phyloP scores from a whole-genome alignment of 37 sponge, comb jelly and placozoan species.

The Cliona cf. orientalis region DNA sequence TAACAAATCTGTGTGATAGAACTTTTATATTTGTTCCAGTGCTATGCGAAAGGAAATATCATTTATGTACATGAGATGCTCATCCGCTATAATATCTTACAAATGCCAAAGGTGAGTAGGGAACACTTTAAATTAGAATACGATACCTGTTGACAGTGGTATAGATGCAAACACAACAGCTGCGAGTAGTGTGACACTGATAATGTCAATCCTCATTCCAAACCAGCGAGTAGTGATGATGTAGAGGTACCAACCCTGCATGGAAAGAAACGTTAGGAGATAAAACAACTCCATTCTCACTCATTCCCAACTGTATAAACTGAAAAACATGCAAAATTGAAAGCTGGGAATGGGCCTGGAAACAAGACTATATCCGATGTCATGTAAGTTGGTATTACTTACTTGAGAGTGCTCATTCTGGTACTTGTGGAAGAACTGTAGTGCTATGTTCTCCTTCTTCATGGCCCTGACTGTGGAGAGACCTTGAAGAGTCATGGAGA shows the following conservation, averaged over 20 bases:
- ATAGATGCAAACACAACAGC: constrained; percentile 55
- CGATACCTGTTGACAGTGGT: constrained; percentile 28
- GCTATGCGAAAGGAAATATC: no score
- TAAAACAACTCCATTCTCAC: no score
- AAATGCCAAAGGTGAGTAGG: no score
- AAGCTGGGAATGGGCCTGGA: background rate
- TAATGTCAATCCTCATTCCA: constrained; percentile 70
- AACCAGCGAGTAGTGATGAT: constrained; percentile 69
- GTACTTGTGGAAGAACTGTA: constrained; percentile 40
- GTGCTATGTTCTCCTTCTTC: constrained; percentile 12
- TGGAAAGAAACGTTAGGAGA: no score
- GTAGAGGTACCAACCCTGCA: constrained; percentile 65
- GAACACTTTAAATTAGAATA: no score
- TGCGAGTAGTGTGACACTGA: constrained; percentile 53
- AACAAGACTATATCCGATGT: background rate
- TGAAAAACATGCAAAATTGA: background rate
- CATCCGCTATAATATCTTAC: no score
- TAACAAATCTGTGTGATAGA: background rate
- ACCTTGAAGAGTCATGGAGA: constrained; percentile 83
- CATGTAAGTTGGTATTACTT: background rate
- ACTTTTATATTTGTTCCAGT: background rate
- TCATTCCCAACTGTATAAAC: background rate
- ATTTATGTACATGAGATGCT: no score
- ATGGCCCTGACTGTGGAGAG: constrained; percentile 73
- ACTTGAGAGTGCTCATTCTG: constrained; percentile 36